A percentile compares a stretch with the other conserved stretches of the same genome.
Evolutionary conservation across 2,797 vertebrate species (phyloP).

Genomic region (Sebastes steindachneri): DNA sequence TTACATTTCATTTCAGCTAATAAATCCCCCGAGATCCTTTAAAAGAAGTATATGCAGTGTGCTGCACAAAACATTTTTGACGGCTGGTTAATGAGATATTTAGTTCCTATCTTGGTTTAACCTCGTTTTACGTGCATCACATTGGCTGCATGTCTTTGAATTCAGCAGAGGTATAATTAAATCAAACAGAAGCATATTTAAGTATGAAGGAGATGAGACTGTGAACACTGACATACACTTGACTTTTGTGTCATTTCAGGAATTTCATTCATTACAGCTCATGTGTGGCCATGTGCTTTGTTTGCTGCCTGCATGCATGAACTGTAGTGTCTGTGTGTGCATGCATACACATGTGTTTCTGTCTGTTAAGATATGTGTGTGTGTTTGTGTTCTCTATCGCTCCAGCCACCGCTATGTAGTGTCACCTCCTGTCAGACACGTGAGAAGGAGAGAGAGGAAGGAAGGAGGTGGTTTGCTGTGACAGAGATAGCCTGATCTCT

Average conservation of each 20-base stretch:
- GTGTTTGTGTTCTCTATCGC: neutral
- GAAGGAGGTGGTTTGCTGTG: constrained; percentile 23
- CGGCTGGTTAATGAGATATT: neutral
- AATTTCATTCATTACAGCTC: constrained; percentile 7
- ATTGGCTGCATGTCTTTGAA: neutral
- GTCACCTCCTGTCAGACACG: constrained; percentile 28
- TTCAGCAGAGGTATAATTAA: neutral
- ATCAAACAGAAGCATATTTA: neutral
- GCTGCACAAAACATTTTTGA: neutral
- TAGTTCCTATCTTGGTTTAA: neutral
- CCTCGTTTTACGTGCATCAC: neutral
- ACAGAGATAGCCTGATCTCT: constrained; percentile 35
- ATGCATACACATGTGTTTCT: neutral
- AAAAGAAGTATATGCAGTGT: neutral
- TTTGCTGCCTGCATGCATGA: constrained; percentile 8
- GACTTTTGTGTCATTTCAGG: constrained; percentile 1
- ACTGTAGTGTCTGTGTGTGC: neutral
- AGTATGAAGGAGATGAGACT: neutral
- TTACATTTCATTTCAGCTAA: too few relatives aligned
- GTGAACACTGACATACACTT: neutral
- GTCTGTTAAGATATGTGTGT: neutral
- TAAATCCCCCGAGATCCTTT: too few relatives aligned
- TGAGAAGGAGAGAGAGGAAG: constrained; percentile 26
- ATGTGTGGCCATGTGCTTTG: neutral
- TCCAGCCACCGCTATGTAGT: neutral